phyloP scores from a whole-genome alignment of 2,113 vertebrate species.

The Tinamus guttatus region DNA sequence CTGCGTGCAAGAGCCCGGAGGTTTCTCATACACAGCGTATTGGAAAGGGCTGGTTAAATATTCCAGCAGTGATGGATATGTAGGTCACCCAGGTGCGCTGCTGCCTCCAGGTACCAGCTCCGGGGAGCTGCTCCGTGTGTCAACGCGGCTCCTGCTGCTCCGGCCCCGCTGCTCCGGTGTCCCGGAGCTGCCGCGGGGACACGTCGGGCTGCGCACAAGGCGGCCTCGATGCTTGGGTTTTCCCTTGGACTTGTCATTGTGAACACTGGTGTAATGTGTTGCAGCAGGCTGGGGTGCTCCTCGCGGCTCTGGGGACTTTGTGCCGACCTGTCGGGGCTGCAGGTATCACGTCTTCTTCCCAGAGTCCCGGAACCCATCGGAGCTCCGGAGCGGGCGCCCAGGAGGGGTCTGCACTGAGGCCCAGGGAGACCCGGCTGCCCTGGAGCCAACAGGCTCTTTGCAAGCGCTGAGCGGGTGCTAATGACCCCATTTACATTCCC shows the following conservation, averaged over 20 bases:
- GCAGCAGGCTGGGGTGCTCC: too few species aligned
- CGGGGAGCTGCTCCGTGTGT: neutral
- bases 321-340: neutral
- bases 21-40: rapidly evolving
- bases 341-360: rapidly evolving
- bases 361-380: rapidly evolving
- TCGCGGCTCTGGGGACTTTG: neutral
- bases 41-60: neutral
- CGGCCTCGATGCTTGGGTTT: too few species aligned
- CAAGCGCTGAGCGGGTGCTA: neutral
- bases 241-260: neutral
- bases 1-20: rapidly evolving
- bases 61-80: neutral
- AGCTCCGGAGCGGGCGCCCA: neutral
- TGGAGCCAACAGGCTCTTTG: rapidly evolving
- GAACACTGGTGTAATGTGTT: too few species aligned
- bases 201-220: too few species aligned
- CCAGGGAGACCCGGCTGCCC: neutral
- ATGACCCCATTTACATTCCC: neutral
- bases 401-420: neutral
- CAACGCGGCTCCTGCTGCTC: neutral
- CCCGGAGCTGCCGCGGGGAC: neutral
- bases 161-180: neutral
- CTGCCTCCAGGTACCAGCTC: neutral
- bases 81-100: slow-evolving; percentile 34